A percentile compares a stretch with the other conserved stretches of the same genome.
These are phyloP conservation scores for Metaphire vulgaris DNA, from an alignment of 1,140 invertebrate genomes.

Conservation along the genomic window DNA sequence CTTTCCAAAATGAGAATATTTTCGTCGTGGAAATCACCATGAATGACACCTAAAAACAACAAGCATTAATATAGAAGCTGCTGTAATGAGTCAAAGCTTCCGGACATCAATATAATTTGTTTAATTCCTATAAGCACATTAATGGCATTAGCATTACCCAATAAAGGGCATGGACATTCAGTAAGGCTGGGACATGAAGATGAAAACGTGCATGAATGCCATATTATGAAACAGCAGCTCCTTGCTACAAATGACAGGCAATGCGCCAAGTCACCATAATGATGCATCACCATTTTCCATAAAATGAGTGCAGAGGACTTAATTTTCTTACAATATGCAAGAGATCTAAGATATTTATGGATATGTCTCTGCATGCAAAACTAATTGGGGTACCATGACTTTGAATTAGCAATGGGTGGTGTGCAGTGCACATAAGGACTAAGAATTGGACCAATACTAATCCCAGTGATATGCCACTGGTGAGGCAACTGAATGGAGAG, in stretches of 20 bases:
- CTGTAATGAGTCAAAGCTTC: too few relatives aligned
- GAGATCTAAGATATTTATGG: too few relatives aligned
- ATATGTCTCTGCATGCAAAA: too few relatives aligned
- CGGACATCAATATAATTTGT: too few relatives aligned
- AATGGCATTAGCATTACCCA: background rate
- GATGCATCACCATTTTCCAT: too few relatives aligned
- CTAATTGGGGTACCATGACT: too few relatives aligned
- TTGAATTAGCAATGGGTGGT: background rate
- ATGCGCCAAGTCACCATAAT: too few relatives aligned
- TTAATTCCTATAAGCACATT: background rate
- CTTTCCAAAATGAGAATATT: background rate
- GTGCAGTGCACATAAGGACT: background rate
- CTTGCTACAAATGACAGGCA: too few relatives aligned
- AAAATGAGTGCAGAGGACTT: too few relatives aligned
- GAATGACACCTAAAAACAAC: background rate
- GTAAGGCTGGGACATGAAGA: background rate
- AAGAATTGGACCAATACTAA: background rate
- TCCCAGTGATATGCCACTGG: background rate
- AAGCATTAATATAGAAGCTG: background rate
- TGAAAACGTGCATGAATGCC: background rate
- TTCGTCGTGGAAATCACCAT: background rate
- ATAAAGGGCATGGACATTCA: background rate
- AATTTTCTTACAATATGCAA: too few relatives aligned
- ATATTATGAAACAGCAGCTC: background rate
- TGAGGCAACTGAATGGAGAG: too few relatives aligned